phyloP scores from a whole-genome alignment of 2,888 invertebrate species.

The Caenorhabditis sulstoni region DNA sequence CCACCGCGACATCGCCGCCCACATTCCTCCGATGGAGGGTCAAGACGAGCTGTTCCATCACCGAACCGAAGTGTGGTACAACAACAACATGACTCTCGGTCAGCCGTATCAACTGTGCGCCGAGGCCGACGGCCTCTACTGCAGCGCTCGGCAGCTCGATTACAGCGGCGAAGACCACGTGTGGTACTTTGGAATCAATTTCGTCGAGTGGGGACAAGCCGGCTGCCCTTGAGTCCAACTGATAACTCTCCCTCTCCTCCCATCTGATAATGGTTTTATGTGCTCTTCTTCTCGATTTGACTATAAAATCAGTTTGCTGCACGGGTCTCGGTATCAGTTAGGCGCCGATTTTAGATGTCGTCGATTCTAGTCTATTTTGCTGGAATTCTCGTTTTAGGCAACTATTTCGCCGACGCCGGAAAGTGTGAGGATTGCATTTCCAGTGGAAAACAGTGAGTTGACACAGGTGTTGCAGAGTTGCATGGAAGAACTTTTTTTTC shows the following conservation, averaged over 20 bases:
- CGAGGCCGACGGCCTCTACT: conserved; percentile 64
- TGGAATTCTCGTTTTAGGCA: conserved; percentile 1
- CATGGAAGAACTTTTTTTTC: too few species aligned
- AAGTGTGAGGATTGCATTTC: conserved; percentile 31
- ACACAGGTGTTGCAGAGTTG: too few species aligned
- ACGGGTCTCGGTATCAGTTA: conserved; percentile 2
- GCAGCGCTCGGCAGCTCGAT: conserved; percentile 59
- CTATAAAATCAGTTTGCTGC: background rate
- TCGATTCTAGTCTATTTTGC: conserved; percentile 13
- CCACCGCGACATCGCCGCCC: conserved; percentile 61
- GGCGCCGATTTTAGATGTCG: conserved; percentile 2
- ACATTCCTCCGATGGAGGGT: conserved; percentile 61
- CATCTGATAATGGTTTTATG: background rate
- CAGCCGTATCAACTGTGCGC: conserved; percentile 52
- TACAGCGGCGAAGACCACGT: conserved; percentile 57
- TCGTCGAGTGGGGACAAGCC: conserved; percentile 57
- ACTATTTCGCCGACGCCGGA: conserved; percentile 1
- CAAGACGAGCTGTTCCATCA: conserved; percentile 64
- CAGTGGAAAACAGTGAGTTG: conserved; percentile 48
- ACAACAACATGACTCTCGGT: conserved; percentile 63
- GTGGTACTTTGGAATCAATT: conserved; percentile 59
- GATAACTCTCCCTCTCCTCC: conserved; percentile 1
- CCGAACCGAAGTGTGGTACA: conserved; percentile 65
- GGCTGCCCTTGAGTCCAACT: conserved; percentile 42
- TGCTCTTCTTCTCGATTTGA: background rate